Conservation (phyloP, 2,797 vertebrate species). For the Buceros bicornis region DNA sequence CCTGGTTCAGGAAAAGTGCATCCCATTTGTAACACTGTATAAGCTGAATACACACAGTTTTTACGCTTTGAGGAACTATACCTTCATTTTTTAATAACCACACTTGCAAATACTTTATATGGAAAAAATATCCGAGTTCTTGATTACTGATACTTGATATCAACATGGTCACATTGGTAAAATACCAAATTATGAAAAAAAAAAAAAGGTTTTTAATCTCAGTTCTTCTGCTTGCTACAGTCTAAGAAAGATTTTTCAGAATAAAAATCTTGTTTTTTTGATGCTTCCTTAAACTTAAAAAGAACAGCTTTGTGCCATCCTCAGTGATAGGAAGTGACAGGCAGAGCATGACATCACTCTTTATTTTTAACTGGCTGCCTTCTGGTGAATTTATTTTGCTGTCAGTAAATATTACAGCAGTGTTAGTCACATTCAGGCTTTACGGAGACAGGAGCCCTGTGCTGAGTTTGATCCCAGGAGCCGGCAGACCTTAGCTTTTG, state of each 20-base stretch:
- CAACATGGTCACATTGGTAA: background rate
- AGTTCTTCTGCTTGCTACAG: background rate
- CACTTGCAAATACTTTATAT: background rate
- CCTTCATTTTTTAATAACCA: background rate
- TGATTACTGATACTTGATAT: background rate
- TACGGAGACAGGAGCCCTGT: background rate
- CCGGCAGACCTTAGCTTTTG: background rate
- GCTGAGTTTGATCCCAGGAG: background rate
- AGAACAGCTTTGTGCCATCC: constrained; percentile 25
- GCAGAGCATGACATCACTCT: constrained; percentile 57
- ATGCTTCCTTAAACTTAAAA: background rate
- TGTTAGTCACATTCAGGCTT: background rate
- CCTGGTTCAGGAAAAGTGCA: background rate
- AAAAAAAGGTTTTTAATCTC: background rate
- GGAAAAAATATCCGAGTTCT: background rate
- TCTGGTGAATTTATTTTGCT: constrained; percentile 41
- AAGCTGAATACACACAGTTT: background rate
- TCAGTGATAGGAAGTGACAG: constrained; percentile 53
- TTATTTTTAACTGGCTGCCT: constrained; percentile 57
- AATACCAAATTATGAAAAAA: background rate
- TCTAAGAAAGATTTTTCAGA: background rate
- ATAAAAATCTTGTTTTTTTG: background rate
- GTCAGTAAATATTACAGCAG: constrained; percentile 20
- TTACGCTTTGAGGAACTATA: background rate
- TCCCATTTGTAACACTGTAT: background rate